Percentiles rank a stretch among this genome's conserved stretches.
Conservation (phyloP, 2,888 invertebrate genomes). For the Drosophila affinis region DNA sequence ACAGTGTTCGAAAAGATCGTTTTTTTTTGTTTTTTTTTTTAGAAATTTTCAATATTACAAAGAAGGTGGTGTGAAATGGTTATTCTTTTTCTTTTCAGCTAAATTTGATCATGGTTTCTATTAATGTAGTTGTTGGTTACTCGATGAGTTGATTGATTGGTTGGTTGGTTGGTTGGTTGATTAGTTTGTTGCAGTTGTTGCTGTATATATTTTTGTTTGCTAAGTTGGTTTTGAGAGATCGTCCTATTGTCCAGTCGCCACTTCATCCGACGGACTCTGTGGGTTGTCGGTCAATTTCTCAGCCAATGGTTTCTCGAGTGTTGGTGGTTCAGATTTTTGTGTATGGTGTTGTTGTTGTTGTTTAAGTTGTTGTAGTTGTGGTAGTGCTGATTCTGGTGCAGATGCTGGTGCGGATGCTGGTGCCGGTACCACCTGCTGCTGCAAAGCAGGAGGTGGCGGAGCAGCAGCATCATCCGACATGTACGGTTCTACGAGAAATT, state of each 20-base stretch:
- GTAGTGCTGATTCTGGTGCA: conserved; percentile 45
- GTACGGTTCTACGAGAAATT: conserved; percentile 72
- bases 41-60: conserved; percentile 29
- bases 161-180: conserved; percentile 40
- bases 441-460: conserved; percentile 59
- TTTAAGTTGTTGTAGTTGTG: conserved; percentile 53
- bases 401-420: conserved; percentile 33
- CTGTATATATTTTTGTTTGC: conserved; percentile 34
- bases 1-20: conserved; percentile 60
- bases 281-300: conserved; percentile 69
- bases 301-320: conserved; percentile 76
- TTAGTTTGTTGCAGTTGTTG: not conserved
- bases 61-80: conserved; percentile 59
- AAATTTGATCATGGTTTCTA: conserved; percentile 40
- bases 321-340: conserved; percentile 72
- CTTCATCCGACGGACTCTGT: conserved; percentile 66
- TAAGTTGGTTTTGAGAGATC: conserved; percentile 36
- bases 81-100: conserved; percentile 12
- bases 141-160: conserved; percentile 45
- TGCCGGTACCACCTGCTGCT: conserved; percentile 44
- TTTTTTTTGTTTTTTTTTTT: too few species aligned
- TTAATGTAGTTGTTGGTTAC: conserved; percentile 38
- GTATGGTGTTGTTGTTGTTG: conserved; percentile 59
- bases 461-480: conserved; percentile 69
- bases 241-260: conserved; percentile 65